These are phyloP conservation scores for Montipora capitata DNA, from an alignment of 92 coral and sea anemone genomes.

Conservation along the genomic window DNA sequence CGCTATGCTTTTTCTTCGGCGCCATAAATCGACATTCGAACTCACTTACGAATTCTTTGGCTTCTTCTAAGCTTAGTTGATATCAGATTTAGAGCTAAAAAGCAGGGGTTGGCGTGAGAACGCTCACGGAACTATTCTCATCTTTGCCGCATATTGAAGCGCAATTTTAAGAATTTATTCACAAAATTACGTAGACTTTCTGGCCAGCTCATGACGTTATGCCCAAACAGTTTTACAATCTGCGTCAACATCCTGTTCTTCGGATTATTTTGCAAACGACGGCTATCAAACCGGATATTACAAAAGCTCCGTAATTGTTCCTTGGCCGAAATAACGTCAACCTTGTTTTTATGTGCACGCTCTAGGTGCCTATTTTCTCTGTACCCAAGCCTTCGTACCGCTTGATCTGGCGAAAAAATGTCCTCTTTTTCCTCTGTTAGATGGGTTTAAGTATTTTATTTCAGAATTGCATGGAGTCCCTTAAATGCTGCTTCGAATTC, in stretches of 20 bases:
- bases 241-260: conserved; percentile 17
- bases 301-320: no score
- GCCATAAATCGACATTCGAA: neutral
- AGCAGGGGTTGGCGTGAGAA: neutral
- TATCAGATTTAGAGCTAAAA: neutral
- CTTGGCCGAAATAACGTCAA: neutral
- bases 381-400: neutral
- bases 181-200: neutral
- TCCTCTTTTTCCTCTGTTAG: neutral
- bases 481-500: conserved; percentile 4
- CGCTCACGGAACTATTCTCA: neutral
- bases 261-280: neutral
- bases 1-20: neutral
- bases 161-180: neutral
- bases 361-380: neutral
- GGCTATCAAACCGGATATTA: neutral
- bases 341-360: neutral
- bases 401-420: neutral
- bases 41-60: neutral
- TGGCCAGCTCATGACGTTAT: neutral
- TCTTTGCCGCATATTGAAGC: no score
- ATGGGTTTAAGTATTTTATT: neutral
- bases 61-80: neutral
- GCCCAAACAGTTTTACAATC: neutral
- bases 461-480: neutral